A percentile compares a stretch with the other conserved stretches of the same genome.
phyloP scores from a whole-genome alignment of 2,888 invertebrate species.

The Nysson spinosus region DNA sequence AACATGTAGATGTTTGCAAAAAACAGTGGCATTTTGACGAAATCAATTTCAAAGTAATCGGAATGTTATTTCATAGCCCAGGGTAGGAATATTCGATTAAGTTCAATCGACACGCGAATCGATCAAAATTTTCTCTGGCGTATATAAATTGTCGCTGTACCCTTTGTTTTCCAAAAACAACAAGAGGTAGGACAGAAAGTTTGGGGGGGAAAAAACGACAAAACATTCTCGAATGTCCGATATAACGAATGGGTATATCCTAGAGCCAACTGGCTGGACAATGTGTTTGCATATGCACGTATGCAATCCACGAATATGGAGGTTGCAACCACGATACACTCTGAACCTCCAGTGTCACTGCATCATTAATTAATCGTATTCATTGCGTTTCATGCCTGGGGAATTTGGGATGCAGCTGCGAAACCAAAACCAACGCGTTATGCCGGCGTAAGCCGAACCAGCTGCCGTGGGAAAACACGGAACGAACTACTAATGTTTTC shows the following conservation, averaged over 20 bases:
- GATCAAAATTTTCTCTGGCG: constrained; percentile 7
- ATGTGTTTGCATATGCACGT: not conserved
- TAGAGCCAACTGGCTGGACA: not conserved
- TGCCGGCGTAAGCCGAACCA: constrained; percentile 7
- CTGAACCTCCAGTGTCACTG: constrained; percentile 26
- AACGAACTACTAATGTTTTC: constrained; percentile 4
- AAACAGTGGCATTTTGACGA: too few relatives aligned
- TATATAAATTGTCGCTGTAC: constrained; percentile 2
- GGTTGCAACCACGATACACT: constrained; percentile 2
- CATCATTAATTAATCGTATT: constrained; percentile 57
- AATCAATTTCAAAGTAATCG: too few relatives aligned
- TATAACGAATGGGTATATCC: constrained; percentile 15
- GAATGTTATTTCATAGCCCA: constrained; percentile 2
- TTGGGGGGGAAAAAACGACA: not conserved
- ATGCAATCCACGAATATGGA: not conserved
- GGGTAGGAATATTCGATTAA: constrained; percentile 15
- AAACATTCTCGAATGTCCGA: constrained; percentile 7
- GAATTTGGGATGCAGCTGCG: constrained; percentile 6
- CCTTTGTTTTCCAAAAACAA: constrained; percentile 20
- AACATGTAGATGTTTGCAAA: too few relatives aligned
- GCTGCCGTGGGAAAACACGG: constrained; percentile 1
- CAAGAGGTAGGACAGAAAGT: not conserved
- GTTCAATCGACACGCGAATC: not conserved
- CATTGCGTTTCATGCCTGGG: constrained; percentile 34
- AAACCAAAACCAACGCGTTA: constrained; percentile 16